phyloP scores from a whole-genome alignment of 2,113 vertebrate species.

The Onychostruthus taczanowskii region DNA sequence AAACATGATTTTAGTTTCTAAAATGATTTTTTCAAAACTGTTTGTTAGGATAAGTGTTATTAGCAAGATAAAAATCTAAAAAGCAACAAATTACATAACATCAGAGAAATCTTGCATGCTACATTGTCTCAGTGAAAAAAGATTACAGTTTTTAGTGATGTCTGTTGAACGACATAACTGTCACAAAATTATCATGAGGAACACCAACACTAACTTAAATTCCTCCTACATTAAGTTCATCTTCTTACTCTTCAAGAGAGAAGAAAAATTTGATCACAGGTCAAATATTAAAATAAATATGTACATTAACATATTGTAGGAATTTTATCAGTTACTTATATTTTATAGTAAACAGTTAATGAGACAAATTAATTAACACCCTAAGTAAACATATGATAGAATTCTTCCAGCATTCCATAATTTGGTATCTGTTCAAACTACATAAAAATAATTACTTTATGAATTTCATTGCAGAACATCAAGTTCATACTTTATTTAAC shows the following conservation, averaged over 20 bases:
- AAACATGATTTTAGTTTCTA: constrained; percentile 60
- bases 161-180: not conserved
- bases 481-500: not conserved
- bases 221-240: not conserved
- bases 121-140: not conserved
- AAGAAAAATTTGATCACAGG: not conserved
- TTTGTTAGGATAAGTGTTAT: constrained; percentile 46
- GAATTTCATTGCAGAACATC: not conserved
- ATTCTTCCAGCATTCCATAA: not conserved
- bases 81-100: constrained; percentile 33
- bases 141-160: not conserved
- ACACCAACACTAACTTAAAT: not conserved
- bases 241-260: not conserved
- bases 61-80: constrained; percentile 51
- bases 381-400: not conserved
- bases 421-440: not conserved
- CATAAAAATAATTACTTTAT: not conserved
- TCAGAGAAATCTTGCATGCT: not conserved
- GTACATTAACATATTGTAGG: not conserved
- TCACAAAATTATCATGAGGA: not conserved
- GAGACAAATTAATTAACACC: not conserved
- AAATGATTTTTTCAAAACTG: constrained; percentile 56
- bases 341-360: not conserved
- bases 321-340: not conserved
- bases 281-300: not conserved